Evolutionary conservation across 1,140 invertebrate species (phyloP), one percentile per base, ranked within the genome.

Genomic region (Camponotus pennsylvanicus): DNA sequence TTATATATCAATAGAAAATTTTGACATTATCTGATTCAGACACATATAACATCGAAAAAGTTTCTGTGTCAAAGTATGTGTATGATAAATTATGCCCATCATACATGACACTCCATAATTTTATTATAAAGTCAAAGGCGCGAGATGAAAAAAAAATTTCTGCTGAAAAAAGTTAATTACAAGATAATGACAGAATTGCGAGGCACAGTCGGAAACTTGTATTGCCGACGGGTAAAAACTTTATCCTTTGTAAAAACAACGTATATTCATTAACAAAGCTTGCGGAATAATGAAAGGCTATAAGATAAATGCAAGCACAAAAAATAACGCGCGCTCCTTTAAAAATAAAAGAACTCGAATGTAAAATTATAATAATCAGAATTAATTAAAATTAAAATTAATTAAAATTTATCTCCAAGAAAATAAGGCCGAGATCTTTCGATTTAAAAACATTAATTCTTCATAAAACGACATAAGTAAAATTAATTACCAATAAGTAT

Each of bases 61-160:
- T 34, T 64, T 78, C 40, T 15, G 3, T 78, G 27, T 78, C 42
- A 42, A 21, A n/a, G 7, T 40, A 78, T 45, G 49, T 6, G n/a
- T 18, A 78, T 67, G 40, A 66, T 78, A 64, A 66, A 42, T 78
- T 52, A 49, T 34, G 18, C 18, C 13, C 21, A 64, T 78, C 11
- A 66, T 11, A n/a, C 42, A 45, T 63, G 32, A 37, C 42, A 67
- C 7, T 45, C 15, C 13, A 52, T 66, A 66, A 52, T 21, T 67
- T 66, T 67, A 8, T n/a, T 15, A 15, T 37, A 5, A 64, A 66
- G 1, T 66, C 32, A 66, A 32, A 34, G 34, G 21, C 15, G 7
- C 21, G 59, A 76, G n/a, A 6, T 15, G 37, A 27, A 21, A 27
- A 27, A 66, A n/a, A 63, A 49, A 6, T 66, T 13, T 18, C 27